These are phyloP conservation scores for Harpalus rufipes DNA, from an alignment of 2,888 invertebrate species.

Conservation along the genomic window DNA sequence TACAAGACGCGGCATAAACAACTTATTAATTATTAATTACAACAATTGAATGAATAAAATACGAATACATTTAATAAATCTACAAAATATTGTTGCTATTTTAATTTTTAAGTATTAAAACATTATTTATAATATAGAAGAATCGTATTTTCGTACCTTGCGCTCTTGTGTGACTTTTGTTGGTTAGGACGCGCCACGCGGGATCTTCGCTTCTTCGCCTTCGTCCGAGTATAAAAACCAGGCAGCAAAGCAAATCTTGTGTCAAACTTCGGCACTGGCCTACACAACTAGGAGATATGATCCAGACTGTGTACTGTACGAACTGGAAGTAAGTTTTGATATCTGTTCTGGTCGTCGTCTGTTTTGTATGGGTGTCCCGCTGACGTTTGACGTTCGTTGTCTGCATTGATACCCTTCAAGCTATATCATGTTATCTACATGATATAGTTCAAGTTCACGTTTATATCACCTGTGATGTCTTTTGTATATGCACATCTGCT, in stretches of 20 bases:
- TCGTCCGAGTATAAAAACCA: slow-evolving; percentile 10
- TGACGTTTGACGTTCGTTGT: not conserved
- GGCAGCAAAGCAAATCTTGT: slow-evolving; percentile 18
- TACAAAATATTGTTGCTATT: too few relatives aligned
- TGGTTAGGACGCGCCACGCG: slow-evolving; percentile 33
- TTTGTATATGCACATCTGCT: not conserved
- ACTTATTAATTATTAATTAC: not conserved
- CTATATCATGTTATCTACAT: slow-evolving; percentile 48
- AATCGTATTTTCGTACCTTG: slow-evolving; percentile 14
- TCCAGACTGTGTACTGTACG: slow-evolving; percentile 33
- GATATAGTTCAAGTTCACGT: slow-evolving; percentile 45
- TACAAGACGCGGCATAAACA: not conserved
- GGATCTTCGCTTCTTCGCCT: slow-evolving; percentile 5
- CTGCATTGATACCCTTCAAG: slow-evolving; percentile 28
- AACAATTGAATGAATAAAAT: too few relatives aligned
- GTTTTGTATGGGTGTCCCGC: not conserved
- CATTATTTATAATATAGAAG: not conserved
- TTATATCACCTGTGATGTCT: slow-evolving; percentile 15
- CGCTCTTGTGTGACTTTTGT: slow-evolving; percentile 7
- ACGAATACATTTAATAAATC: too few relatives aligned
- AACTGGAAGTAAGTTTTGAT: slow-evolving; percentile 57
- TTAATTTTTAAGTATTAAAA: too few relatives aligned
- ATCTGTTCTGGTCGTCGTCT: not conserved
- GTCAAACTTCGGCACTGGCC: slow-evolving; percentile 35
- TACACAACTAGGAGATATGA: slow-evolving; percentile 30